Base-by-base conservation (phyloP, 1,140 invertebrate genomes). In the Teleogryllus occipitalis region DNA sequence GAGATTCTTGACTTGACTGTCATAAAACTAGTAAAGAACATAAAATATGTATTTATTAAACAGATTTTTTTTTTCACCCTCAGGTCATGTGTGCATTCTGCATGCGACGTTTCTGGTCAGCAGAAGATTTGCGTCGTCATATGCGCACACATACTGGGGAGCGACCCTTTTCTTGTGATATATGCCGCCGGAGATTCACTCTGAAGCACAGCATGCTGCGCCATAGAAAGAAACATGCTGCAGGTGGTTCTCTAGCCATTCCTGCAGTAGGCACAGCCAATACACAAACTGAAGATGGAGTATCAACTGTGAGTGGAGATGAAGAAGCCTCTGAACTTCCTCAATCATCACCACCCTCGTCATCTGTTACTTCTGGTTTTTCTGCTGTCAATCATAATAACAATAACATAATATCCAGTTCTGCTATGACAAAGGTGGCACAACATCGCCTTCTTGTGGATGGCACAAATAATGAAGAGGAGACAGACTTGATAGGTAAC, bases 191-290 rank as follows among this genome's bases (percentile, higher is more conserved):
- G 7, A 89, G 93, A 78, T 97, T 97, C 87, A 97, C 95, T 0
- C 87, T 97, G n/a, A 97, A 97, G 83, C 95, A 97, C 87, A 96
- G 94, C 84, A 97, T 97, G 95, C 89, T 97, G 78, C 90, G 96
- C 6, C 96, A 97, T 84, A 89, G 95, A 75, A 96, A 96, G 86
- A 97, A 96, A 84, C 94, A 96, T 83, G 85, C 87, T 74, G 10
- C 48, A 39, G 47, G 48, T 48, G 48, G 22, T n/a, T 77, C 76
- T 49, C 48, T 48, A 77, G 47, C 73, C 12, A 65, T 65, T 14
- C 54, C 54, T 65, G 54, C 85, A 85, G 15, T 82, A 83, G 47
- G 83, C 85, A 82, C 82, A 85, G 80, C 82, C 85, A 0, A 85
- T 65, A 84, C 8, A 85, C 88, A 4, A 86, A 86, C 47, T 22